Evolutionary conservation across 2,113 vertebrate genomes (phyloP), one percentile per base, ranked within the genome.

Genomic region (Sebastes fasciatus): DNA sequence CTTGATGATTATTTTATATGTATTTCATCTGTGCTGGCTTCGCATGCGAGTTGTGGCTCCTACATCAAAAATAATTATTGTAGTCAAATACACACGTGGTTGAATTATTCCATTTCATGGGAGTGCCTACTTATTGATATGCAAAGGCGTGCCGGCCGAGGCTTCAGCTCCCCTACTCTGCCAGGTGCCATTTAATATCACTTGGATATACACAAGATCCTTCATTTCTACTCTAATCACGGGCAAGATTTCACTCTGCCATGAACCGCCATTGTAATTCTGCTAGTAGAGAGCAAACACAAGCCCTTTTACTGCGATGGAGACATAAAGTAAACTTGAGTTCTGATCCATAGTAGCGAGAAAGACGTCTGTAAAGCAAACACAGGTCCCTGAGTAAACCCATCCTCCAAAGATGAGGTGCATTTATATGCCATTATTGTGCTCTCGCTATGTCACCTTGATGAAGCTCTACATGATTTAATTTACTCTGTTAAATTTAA

Each of bases 141-240:
- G 89, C 88, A 91, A 88, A 87, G 79, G 45, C 80, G 61, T 23
- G n/a, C 63, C 0, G 58, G 73, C 80, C 67, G 23, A 67, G 49
- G 80, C 77, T 90, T 90, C 87, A 84, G 49, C 16, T 61, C 81
- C 82, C 71, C 79, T 64, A 65, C 84, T 83, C 86, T 85, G 85
- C 82, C 75, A 89, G 73, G 71, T 92, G 82, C 75, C 65, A 88
- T 87, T 94, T 94, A 92, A 91, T 84, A 91, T 88, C 85, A 43
- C 86, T 92, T 86, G 82, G 82, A 93, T 88, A 89, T 89, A 86
- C 84, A 90, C 58, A 71, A 64, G 78, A 92, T 92, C 84, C 83
- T 90, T 93, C 74, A 89, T 91, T 91, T 92, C 88, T 76, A 89
- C 82, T 91, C 81, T 91, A 62, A 92, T 94, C 92, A 86, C 17